phyloP scores from a whole-genome alignment of 1,140 invertebrate species.

The Eubasilissa regina region DNA sequence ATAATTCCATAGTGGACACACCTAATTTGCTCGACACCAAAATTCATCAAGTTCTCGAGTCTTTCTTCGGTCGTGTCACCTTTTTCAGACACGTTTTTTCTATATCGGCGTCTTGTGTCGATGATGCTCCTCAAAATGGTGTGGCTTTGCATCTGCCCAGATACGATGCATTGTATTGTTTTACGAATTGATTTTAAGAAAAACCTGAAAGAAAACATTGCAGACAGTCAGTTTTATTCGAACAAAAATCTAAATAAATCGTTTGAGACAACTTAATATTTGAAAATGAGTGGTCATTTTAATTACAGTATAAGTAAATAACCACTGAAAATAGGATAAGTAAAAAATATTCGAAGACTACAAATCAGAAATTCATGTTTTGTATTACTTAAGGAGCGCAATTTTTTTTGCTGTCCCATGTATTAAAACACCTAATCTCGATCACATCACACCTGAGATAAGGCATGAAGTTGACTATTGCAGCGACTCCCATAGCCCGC shows the following conservation, averaged over 20 bases:
- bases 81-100: conserved; percentile 62
- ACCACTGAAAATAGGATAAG: no score
- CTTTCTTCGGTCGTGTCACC: conserved; percentile 61
- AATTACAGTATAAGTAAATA: no score
- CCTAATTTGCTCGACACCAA: conserved; percentile 63
- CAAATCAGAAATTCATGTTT: no score
- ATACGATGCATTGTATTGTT: conserved; percentile 68
- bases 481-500: conserved; percentile 84
- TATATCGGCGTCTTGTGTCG: conserved; percentile 70
- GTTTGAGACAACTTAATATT: conserved; percentile 2
- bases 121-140: conserved; percentile 80
- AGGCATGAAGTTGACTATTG: conserved; percentile 87
- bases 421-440: no score
- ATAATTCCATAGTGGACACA: conserved; percentile 64
- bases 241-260: not conserved
- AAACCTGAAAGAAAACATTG: conserved; percentile 61
- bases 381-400: no score
- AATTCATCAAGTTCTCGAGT: conserved; percentile 62
- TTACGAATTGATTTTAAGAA: conserved; percentile 65
- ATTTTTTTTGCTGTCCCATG: no score
- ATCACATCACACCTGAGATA: conserved; percentile 81
- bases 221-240: not conserved
- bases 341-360: no score
- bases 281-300: not conserved
- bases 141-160: conserved; percentile 82